Conservation (phyloP, 2,797 vertebrate genomes). For the Anabacerthia variegaticeps region DNA sequence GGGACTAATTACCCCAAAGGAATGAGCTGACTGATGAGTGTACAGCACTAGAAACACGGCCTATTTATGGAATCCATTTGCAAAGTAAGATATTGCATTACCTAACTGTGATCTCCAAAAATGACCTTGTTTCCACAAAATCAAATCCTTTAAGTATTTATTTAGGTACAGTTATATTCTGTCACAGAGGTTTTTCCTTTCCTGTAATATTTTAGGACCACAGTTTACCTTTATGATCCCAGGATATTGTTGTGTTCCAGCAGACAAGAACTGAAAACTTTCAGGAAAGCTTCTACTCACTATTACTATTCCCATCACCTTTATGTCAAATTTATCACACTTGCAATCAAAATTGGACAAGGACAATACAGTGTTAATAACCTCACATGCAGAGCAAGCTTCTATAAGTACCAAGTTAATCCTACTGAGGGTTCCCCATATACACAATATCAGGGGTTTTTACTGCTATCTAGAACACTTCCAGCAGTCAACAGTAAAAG, state of each 20-base stretch:
- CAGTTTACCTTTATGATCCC: not conserved
- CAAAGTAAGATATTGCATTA: not conserved
- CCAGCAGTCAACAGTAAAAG: not conserved
- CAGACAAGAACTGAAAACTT: not conserved
- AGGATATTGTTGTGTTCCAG: not conserved
- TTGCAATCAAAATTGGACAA: not conserved
- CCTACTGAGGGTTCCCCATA: not conserved
- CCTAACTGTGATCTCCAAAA: not conserved
- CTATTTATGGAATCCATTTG: not conserved
- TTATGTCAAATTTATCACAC: not conserved
- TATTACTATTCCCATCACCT: not conserved
- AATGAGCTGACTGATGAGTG: not conserved
- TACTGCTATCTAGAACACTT: not conserved
- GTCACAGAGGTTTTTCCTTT: not conserved
- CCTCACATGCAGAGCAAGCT: not conserved
- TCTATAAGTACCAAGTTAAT: not conserved
- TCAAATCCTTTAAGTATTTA: not conserved
- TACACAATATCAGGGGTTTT: rapidly evolving
- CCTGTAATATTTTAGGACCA: not conserved
- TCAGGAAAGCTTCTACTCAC: not conserved
- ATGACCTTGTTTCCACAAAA: not conserved
- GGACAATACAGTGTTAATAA: not conserved
- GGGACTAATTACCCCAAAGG: not conserved
- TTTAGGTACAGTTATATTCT: not conserved
- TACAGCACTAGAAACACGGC: not conserved